Percentiles rank a stretch among this genome's conserved stretches.
These are phyloP conservation scores for Brachyalestes nurse DNA, from an alignment of 2,797 vertebrate genomes.

Conservation along the genomic window DNA sequence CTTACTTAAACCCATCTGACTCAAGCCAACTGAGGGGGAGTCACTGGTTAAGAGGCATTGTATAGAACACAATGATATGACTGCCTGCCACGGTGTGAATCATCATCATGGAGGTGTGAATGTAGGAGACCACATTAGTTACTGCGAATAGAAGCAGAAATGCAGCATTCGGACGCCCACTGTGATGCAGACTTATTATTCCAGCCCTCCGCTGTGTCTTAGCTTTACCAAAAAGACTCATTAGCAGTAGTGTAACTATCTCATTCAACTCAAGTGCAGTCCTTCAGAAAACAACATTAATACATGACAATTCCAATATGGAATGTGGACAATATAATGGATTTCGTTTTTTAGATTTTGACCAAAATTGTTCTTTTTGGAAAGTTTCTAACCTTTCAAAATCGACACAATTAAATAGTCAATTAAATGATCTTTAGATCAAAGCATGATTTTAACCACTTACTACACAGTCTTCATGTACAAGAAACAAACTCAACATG, in stretches of 20 bases:
- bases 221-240: background rate
- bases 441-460: background rate
- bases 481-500: too few relatives aligned
- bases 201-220: background rate
- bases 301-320: too few relatives aligned
- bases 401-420: background rate
- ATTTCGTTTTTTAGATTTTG: too few relatives aligned
- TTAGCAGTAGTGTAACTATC: background rate
- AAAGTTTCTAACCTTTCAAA: background rate
- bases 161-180: background rate
- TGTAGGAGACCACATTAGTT: conserved; percentile 9
- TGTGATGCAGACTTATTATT: background rate
- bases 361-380: background rate
- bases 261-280: too few relatives aligned
- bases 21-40: background rate
- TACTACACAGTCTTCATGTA: too few relatives aligned
- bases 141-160: conserved; percentile 24
- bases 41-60: background rate
- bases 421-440: background rate
- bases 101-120: conserved; percentile 17
- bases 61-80: background rate
- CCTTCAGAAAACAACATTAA: too few relatives aligned
- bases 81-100: conserved; percentile 16
- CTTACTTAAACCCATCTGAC: conserved; percentile 9
- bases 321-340: too few relatives aligned